Base-by-base conservation (phyloP, 2,113 vertebrate genomes). In the Lepidiolamprologus cunningtoni region DNA sequence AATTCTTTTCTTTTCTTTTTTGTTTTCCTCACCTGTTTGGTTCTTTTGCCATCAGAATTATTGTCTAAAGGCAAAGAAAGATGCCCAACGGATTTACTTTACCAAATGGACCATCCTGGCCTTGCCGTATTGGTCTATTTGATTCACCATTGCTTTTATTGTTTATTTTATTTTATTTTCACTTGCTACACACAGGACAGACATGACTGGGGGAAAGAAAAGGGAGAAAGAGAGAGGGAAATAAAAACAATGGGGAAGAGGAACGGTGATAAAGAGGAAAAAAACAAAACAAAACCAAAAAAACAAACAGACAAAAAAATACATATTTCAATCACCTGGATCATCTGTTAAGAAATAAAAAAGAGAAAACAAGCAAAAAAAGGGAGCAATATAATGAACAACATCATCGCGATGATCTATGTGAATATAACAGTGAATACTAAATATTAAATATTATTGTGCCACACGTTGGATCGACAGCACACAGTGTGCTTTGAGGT, bases 11-110 rank as follows among this genome's bases (percentile, higher is more conserved):
- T 53, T 10, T n/a, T n/a, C 9, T 52, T 52, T 9, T 52, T 9
- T 54, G 12, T 6, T 0, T 4, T 9, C 1, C 53, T 23, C 21
- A 12, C 53, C 53, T 6, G 3, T 55, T 23, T 13, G n/a, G 11
- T 55, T 55, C 53, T 23, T 55, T 55, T 55, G n/a, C 53, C n/a
- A 23, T 23, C 10, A 12, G 53, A 23, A 13, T 55, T 23, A 23
- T 55, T 54, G n/a, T 7, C 53, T 54, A 23, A 55, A 55, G 53
- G 0, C 11, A 4, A 55, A 23, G 53, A 55, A 23, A 55, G 10
- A 13, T 7, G 11, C 53, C n/a, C 10, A 55, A 23, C 2, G n/a
- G n/a, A 4, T 23, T 54, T 23, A 54, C 10, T 12, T 54, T 7
- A 54, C 2, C 53, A 54, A 23, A 23, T 23, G 53, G 53, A 54